A percentile compares a stretch with the other conserved stretches of the same genome.
Evolutionary conservation across 2,888 invertebrate genomes (phyloP).

Genomic region (Slavum lentiscoides): DNA sequence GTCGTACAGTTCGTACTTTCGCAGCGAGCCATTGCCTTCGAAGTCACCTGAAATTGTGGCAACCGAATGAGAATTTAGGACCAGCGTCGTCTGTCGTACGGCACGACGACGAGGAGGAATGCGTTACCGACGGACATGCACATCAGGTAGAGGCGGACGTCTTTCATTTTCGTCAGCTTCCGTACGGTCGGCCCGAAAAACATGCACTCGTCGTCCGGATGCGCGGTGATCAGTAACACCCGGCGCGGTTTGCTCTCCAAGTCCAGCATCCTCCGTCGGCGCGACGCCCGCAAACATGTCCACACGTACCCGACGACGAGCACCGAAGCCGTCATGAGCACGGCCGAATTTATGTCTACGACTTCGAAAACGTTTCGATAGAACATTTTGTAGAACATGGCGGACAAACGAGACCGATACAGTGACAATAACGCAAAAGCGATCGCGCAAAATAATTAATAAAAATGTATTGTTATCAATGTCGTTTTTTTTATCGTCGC

Average conservation of each 20-base stretch:
- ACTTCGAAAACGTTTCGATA: slow-evolving; percentile 10
- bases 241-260: slow-evolving; percentile 58
- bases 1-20: slow-evolving; percentile 79
- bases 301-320: slow-evolving; percentile 39
- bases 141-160: slow-evolving; percentile 75
- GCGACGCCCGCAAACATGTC: slow-evolving; percentile 12
- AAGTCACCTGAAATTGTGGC: slow-evolving; percentile 65
- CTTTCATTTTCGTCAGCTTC: slow-evolving; percentile 67
- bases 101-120: not conserved
- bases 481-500: too few relatives aligned
- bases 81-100: not conserved
- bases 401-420: too few relatives aligned
- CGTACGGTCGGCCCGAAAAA: slow-evolving; percentile 93
- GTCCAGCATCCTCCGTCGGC: not conserved
- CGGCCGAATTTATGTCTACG: slow-evolving; percentile 20
- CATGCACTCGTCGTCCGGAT: slow-evolving; percentile 99
- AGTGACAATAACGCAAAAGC: too few relatives aligned
- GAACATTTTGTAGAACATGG: not conserved
- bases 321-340: slow-evolving; percentile 26
- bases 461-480: too few relatives aligned
- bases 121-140: slow-evolving; percentile 80
- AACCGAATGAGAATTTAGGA: not conserved
- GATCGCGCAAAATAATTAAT: too few relatives aligned
- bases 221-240: slow-evolving; percentile 84
- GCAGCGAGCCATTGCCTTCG: slow-evolving; percentile 66